Evolutionary conservation across 2,797 vertebrate species (phyloP), one percentile per base, ranked within the genome.

Genomic region (Orientallactaga sibirica): DNA sequence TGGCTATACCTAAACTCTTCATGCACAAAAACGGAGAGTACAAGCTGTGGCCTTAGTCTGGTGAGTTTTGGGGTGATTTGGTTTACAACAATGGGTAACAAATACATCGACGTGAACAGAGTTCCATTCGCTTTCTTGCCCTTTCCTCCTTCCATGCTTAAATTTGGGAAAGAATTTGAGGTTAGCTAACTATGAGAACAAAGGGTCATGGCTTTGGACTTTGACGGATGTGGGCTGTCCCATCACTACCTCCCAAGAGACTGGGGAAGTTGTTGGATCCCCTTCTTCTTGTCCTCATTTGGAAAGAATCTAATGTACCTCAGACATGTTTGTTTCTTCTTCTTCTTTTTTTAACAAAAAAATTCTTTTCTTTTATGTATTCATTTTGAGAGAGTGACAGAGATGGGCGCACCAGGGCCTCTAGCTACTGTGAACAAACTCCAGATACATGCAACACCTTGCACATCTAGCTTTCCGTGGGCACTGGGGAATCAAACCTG

Each of bases 111-210:
- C 14, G 55, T 88, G 58, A 91, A 74, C 11, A 92, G 52, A 67
- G 62, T 73, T 82, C 0, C 3, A 43, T 88, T 79, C 33, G 2
- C 37, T 12, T 73, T 43, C 41, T 37, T 55, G 20, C n/a, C n/a
- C 7, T 83, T 88, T 24, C 78, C 61, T 55, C 16, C 66, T 41
- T 41, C 11, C 14, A 27, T 14, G 48, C 33, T 93, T 58, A 52
- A n/a, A 88, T 86, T 82, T 91, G 86, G 64, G 70, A 90, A 61
- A 71, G 0, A 58, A 75, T 77, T 79, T 86, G 79, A 92, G 75
- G 11, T 83, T 29, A 93, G 33, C 80, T 88, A 68, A 82, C 52
- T 48, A 43, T 62, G 70, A 92, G 94, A 93, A 74, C 58, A 11
- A 64, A 64, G 62, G 24, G 8, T 91, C 48, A 86, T 82, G 75